phyloP scores from a whole-genome alignment of 2,113 vertebrate species.

The Pedetes capensis region DNA sequence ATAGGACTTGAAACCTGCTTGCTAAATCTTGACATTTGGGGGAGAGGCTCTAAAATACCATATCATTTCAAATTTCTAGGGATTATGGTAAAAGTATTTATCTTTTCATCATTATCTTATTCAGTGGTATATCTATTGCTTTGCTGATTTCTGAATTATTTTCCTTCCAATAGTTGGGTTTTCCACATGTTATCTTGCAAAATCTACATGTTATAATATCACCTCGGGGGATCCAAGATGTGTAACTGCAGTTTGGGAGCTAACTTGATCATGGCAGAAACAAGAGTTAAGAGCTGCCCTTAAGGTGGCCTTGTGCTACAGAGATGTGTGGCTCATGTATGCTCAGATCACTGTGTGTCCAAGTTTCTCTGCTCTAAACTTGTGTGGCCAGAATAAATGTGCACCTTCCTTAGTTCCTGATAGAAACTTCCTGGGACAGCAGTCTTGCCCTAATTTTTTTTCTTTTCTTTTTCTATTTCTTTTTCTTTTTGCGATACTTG shows the following conservation, averaged over 20 bases:
- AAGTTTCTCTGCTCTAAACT: background rate
- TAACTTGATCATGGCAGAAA: background rate
- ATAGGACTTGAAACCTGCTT: conserved; percentile 42
- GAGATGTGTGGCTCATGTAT: background rate
- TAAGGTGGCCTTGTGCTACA: accelerated
- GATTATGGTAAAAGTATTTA: background rate
- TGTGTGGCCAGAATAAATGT: background rate
- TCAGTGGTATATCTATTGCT: background rate
- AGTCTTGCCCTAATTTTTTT: background rate
- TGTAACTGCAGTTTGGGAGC: background rate
- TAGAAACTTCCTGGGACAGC: background rate
- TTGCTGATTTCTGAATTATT: background rate
- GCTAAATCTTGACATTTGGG: background rate
- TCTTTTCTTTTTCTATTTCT: too few species aligned
- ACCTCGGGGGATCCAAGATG: background rate
- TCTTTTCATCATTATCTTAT: background rate
- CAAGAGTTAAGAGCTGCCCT: background rate
- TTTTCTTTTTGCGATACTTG: too few species aligned
- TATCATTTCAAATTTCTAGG: background rate
- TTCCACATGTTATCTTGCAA: background rate
- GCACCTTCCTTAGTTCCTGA: background rate
- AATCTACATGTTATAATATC: background rate
- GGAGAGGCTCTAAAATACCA: background rate
- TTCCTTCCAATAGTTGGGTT: background rate
- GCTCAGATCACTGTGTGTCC: background rate